Evolutionary conservation across 2,797 vertebrate species (phyloP).

Genomic region (Sciurus carolinensis): DNA sequence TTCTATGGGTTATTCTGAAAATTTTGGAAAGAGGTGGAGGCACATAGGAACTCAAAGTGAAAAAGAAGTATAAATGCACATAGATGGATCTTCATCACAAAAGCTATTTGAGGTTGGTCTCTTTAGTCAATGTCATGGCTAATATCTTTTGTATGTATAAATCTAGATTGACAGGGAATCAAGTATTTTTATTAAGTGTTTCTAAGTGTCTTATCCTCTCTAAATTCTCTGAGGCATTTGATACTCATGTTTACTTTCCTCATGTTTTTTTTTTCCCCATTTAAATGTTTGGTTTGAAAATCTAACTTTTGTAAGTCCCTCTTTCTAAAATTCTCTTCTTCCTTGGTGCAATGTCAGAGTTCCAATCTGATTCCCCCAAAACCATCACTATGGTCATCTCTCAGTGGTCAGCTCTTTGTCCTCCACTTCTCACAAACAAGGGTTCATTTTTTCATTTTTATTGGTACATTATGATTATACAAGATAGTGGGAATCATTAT

Average conservation of each 20-base stretch:
- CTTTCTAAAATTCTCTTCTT: conserved; percentile 47
- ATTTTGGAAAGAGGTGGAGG: conserved; percentile 39
- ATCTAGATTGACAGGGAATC: conserved; percentile 29
- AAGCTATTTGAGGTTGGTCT: conserved; percentile 38
- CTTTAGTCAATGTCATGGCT: conserved; percentile 50
- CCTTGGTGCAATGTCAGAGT: conserved; percentile 16
- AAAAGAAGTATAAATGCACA: background rate
- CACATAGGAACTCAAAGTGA: conserved; percentile 18
- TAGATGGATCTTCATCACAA: conserved; percentile 43
- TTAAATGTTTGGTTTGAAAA: background rate
- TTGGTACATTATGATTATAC: too few species aligned
- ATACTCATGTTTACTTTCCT: conserved; percentile 46
- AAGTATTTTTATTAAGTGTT: conserved; percentile 59
- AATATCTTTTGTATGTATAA: conserved; percentile 41
- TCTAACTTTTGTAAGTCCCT: conserved; percentile 1
- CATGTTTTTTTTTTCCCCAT: background rate
- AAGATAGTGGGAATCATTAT: too few species aligned
- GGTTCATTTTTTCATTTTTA: background rate
- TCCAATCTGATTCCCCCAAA: conserved; percentile 12
- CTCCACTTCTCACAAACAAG: conserved; percentile 19
- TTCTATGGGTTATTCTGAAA: conserved; percentile 43
- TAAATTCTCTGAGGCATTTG: conserved; percentile 56
- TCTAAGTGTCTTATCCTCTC: conserved; percentile 19
- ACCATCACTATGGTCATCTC: background rate
- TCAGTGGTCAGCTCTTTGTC: background rate